Percentiles rank a stretch among this genome's conserved stretches.
These are phyloP conservation scores for Drosophila trapezifrons DNA, from an alignment of 1,140 invertebrate species.

Conservation along the genomic window DNA sequence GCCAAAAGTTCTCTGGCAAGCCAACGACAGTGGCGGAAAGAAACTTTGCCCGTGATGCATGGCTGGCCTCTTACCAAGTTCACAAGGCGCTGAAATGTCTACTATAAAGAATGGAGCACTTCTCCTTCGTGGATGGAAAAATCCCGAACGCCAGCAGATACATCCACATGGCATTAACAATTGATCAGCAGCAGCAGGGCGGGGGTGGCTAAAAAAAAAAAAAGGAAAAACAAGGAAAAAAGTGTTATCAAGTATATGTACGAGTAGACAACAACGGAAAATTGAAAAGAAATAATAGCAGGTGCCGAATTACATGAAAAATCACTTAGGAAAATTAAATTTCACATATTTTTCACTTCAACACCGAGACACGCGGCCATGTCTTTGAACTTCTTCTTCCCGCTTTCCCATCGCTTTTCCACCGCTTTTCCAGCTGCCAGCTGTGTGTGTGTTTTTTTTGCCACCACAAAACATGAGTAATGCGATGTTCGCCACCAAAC, in stretches of 20 bases:
- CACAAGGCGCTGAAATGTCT: slow-evolving; percentile 70
- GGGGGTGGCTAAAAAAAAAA: slow-evolving; percentile 26
- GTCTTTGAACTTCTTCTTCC: slow-evolving; percentile 63
- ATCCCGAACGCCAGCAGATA: slow-evolving; percentile 39
- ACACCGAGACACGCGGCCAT: slow-evolving; percentile 57
- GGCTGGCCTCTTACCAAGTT: slow-evolving; percentile 70
- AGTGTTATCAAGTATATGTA: slow-evolving; percentile 56
- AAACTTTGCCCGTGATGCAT: slow-evolving; percentile 72
- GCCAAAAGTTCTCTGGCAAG: slow-evolving; percentile 61
- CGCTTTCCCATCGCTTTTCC: slow-evolving; percentile 18
- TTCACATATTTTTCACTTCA: slow-evolving; percentile 83
- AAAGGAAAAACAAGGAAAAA: slow-evolving; percentile 57
- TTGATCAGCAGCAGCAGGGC: slow-evolving; percentile 55
- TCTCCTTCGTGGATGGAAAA: neutral
- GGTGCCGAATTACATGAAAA: slow-evolving; percentile 83
- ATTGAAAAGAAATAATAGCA: slow-evolving; percentile 82
- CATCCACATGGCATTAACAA: slow-evolving; percentile 78
- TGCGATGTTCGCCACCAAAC: slow-evolving; percentile 52
- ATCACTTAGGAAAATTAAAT: slow-evolving; percentile 83
- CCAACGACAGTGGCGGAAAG: slow-evolving; percentile 57
- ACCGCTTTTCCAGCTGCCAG: slow-evolving; percentile 25
- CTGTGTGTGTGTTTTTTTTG: slow-evolving; percentile 36
- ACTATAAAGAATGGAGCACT: slow-evolving; percentile 19
- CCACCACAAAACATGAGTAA: slow-evolving; percentile 78
- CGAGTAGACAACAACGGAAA: slow-evolving; percentile 43